Evolutionary conservation across 2,797 vertebrate genomes (phyloP).

Genomic region (Loris lydekkerianus): DNA sequence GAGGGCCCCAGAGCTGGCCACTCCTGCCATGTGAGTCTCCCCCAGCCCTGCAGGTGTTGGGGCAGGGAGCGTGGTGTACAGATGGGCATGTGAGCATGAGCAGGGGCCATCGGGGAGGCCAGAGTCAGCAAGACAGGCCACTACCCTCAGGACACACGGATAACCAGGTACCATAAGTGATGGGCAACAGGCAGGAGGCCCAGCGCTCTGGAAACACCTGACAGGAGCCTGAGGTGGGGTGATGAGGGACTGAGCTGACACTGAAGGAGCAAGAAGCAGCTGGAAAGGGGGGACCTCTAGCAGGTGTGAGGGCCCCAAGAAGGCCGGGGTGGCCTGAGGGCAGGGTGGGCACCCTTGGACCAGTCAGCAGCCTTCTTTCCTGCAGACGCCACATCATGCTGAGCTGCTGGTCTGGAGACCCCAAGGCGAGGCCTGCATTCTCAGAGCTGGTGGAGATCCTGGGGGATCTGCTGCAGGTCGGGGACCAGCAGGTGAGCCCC

Average conservation of each 20-base stretch:
- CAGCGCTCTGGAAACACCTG: not conserved
- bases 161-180: too few species aligned
- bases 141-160: not conserved
- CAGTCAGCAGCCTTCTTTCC: not conserved
- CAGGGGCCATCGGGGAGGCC: not conserved
- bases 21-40: slow-evolving; percentile 95
- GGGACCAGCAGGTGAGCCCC: slow-evolving; percentile 92
- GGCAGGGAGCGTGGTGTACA: rapidly evolving
- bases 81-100: not conserved
- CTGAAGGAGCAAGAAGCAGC: not conserved
- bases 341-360: not conserved
- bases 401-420: slow-evolving; percentile 98
- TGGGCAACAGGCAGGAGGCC: not conserved
- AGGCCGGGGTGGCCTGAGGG: not conserved
- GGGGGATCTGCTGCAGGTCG: slow-evolving; percentile 96
- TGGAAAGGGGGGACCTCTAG: not conserved
- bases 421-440: slow-evolving; percentile 95
- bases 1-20: slow-evolving; percentile 96
- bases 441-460: slow-evolving; percentile 96
- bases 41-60: not conserved
- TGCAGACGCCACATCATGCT: slow-evolving; percentile 97
- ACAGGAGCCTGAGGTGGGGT: not conserved
- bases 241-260: not conserved
- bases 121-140: not conserved
- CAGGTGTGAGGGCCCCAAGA: rapidly evolving